Conservation (phyloP, 2,888 invertebrate species). For the Drosophila koepferae region DNA sequence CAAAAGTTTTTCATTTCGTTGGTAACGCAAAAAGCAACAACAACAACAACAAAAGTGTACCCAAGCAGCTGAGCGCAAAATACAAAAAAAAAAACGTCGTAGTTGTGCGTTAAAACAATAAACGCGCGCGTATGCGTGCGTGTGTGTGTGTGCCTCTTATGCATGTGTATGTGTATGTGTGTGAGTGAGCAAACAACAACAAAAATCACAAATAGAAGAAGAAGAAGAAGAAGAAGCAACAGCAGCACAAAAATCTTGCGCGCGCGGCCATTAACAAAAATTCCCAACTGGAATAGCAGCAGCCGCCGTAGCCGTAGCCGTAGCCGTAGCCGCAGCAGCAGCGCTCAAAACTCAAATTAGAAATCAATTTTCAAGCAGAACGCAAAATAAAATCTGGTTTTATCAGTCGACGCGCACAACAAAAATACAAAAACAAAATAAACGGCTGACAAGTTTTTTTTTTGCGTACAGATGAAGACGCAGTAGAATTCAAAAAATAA, state of each 20-base stretch:
- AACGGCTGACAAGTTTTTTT: slow-evolving; percentile 54
- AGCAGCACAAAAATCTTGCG: slow-evolving; percentile 56
- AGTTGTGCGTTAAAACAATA: slow-evolving; percentile 77
- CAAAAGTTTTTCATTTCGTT: slow-evolving; percentile 68
- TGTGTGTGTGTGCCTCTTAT: slow-evolving; percentile 12
- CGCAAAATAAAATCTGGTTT: slow-evolving; percentile 75
- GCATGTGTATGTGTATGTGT: slow-evolving; percentile 6
- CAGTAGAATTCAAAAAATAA: slow-evolving; percentile 24
- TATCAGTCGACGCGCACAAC: slow-evolving; percentile 60
- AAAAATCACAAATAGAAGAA: slow-evolving; percentile 42
- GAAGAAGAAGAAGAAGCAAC: slow-evolving; percentile 12
- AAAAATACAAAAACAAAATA: slow-evolving; percentile 39
- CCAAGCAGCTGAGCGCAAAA: slow-evolving; percentile 69
- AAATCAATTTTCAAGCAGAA: slow-evolving; percentile 66
- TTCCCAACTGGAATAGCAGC: slow-evolving; percentile 45
- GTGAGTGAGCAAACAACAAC: slow-evolving; percentile 67
- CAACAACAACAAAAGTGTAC: slow-evolving; percentile 45
- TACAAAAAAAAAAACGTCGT: slow-evolving; percentile 72
- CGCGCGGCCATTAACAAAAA: slow-evolving; percentile 67
- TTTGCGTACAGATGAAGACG: slow-evolving; percentile 58
- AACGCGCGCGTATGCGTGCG: slow-evolving; percentile 46
- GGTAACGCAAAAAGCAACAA: slow-evolving; percentile 48
- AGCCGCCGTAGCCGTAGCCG: neutral
- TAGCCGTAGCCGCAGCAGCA: slow-evolving; percentile 11
- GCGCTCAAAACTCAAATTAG: slow-evolving; percentile 68